phyloP scores from a whole-genome alignment of 2,888 invertebrate species.

The Choristoneura rosaceana region DNA sequence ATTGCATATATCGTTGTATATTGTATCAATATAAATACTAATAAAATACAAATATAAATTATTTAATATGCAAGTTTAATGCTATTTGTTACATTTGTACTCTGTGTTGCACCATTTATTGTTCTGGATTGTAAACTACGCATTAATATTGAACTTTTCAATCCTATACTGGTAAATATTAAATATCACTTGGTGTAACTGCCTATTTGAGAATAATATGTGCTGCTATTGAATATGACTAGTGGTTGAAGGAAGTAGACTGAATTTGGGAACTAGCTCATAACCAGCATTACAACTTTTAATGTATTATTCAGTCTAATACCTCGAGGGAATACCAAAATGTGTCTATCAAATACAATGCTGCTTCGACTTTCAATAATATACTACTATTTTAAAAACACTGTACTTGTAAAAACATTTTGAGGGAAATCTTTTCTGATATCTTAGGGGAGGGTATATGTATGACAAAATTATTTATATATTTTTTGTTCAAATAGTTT shows the following conservation, averaged over 20 bases:
- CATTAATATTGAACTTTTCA: constrained; percentile 16
- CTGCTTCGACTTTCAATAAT: constrained; percentile 43
- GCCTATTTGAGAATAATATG: constrained; percentile 67
- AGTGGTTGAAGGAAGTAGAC: constrained; percentile 65
- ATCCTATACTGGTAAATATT: constrained; percentile 58
- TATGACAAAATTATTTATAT: constrained; percentile 37
- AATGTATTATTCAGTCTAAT: constrained; percentile 39
- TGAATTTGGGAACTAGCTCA: constrained; percentile 39
- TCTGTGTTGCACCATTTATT: constrained; percentile 61
- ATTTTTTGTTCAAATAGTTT: constrained; percentile 42
- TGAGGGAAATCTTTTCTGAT: constrained; percentile 67
- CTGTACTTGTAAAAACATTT: constrained; percentile 59
- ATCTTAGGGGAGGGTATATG: constrained; percentile 42
- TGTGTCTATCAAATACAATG: constrained; percentile 56
- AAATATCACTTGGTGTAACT: constrained; percentile 62
- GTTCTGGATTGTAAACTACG: constrained; percentile 46
- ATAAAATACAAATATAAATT: constrained; percentile 55
- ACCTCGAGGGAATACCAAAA: constrained; percentile 59
- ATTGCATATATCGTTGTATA: constrained; percentile 80
- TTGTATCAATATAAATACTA: constrained; percentile 69
- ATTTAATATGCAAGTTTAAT: constrained; percentile 46
- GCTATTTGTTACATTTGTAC: constrained; percentile 65
- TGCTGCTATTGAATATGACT: constrained; percentile 77
- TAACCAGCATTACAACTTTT: neutral
- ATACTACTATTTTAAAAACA: constrained; percentile 40